Evolutionary conservation across 2,888 invertebrate genomes (phyloP), one percentile per base, ranked within the genome.

Genomic region (Cancer borealis): DNA sequence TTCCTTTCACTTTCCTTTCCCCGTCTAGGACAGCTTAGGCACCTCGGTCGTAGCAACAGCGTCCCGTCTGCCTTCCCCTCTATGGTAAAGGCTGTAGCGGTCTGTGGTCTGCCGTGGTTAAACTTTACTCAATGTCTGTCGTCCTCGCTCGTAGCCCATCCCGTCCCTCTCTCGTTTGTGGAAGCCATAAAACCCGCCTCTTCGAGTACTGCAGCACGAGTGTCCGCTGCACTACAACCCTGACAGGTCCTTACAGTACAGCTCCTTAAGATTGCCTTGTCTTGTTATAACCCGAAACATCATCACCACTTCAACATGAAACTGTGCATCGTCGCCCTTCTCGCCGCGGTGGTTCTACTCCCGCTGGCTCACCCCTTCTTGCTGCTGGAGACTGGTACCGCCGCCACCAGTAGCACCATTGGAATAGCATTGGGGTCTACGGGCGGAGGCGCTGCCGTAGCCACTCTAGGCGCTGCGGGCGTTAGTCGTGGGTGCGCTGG

Each of bases 401-500:
- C 94, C n/a, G 84, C 84, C 66, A 54, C 94, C 39, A 49, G 54
- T 12, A 60, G 17, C 73, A 46, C 90, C 88, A 73, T 14, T 54
- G 60, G 87, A 17, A 39, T 54, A 87, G 47, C 88, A 26, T 8
- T 60, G 21, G 84, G 79, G 8, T 2, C 66, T n/a, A 30, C 45
- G 30, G 90, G 84, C 0, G 60, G 89, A 1, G 89, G 84, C 49
- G 46, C 79, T 12, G 79, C 54, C 8, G 92, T 39, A 8, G 73
- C 84, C 8, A 49, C 54, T 0, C 39, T 54, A 5, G 90, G 39
- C 2, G 89, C 93, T 8, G 89, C 47, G 6, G 6, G 89, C 87
- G 39, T 60, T 90, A 17, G 92, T 94, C 3, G 94, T 84, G n/a
- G 94, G 89, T 3, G 94, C 94, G 14, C 73, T 93, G 87, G 91